Conservation (phyloP, 2,113 vertebrate genomes). For the Tragelaphus imberbis region DNA sequence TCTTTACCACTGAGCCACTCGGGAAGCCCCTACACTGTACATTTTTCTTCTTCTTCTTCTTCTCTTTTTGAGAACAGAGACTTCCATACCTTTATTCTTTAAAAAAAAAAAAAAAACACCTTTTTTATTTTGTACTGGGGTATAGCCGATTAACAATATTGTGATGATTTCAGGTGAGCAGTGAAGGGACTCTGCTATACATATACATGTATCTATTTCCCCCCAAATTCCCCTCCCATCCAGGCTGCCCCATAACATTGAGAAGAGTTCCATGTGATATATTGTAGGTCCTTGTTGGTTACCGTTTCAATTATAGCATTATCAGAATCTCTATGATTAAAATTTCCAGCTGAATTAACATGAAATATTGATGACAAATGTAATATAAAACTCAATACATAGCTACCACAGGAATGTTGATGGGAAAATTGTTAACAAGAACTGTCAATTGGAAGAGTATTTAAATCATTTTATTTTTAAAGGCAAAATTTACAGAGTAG, state of each 20-base stretch:
- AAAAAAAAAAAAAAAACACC: background rate
- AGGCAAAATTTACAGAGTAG: background rate
- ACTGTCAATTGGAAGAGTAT: background rate
- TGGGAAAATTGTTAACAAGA: background rate
- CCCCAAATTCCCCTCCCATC: background rate
- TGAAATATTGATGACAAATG: background rate
- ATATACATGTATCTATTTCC: background rate
- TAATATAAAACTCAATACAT: background rate
- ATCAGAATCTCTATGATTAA: background rate
- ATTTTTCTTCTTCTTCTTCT: background rate
- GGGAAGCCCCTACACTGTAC: background rate
- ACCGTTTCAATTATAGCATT: background rate
- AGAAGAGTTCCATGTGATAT: background rate
- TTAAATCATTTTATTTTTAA: background rate
- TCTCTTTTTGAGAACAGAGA: background rate
- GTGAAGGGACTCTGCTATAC: background rate
- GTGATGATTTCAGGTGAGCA: background rate
- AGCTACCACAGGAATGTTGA: background rate
- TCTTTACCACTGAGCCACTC: background rate
- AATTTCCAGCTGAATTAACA: background rate
- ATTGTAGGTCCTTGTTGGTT: background rate
- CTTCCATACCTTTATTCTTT: background rate
- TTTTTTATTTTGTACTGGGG: background rate
- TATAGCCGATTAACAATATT: background rate
- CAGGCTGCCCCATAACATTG: background rate